Evolutionary conservation across 2,113 vertebrate genomes (phyloP).

Genomic region (Trematomus loennbergii): DNA sequence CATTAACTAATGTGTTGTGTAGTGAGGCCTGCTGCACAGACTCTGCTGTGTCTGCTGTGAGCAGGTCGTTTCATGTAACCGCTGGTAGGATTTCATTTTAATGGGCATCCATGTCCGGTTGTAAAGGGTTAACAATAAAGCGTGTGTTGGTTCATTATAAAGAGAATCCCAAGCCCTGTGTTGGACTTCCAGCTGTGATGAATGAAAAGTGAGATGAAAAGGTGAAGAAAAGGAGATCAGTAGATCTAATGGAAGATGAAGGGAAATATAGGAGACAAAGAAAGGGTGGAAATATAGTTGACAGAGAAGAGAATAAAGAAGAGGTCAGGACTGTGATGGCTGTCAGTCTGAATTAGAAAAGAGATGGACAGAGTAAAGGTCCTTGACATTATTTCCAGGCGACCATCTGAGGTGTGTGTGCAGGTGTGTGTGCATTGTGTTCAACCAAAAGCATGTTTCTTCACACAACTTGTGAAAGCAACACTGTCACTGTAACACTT

Average conservation of each 20-base stretch:
- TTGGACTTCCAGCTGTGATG: conserved; percentile 9
- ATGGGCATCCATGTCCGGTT: conserved; percentile 22
- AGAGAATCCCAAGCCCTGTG: neutral
- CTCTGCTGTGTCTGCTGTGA: neutral
- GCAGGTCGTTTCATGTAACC: conserved; percentile 17
- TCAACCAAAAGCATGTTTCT: conserved; percentile 3
- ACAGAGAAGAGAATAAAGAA: neutral
- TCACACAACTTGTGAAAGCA: conserved; percentile 35
- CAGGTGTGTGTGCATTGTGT: neutral
- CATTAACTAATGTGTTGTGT: conserved; percentile 53
- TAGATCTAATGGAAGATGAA: neutral
- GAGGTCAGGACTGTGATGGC: conserved; percentile 22
- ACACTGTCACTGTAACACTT: neutral
- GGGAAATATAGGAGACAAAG: neutral
- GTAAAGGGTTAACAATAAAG: conserved; percentile 19
- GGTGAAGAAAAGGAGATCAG: neutral
- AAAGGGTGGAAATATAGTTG: neutral
- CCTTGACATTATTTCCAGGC: neutral
- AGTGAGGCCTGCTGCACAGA: conserved; percentile 47
- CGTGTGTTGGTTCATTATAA: neutral
- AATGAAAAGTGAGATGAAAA: conserved; percentile 3
- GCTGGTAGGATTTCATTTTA: conserved; percentile 40
- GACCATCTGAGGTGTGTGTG: neutral
- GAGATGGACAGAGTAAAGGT: neutral
- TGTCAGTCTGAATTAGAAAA: conserved; percentile 28